These are phyloP conservation scores for Pelobates cultripes DNA, from an alignment of 2,797 vertebrate genomes.

Conservation along the genomic window DNA sequence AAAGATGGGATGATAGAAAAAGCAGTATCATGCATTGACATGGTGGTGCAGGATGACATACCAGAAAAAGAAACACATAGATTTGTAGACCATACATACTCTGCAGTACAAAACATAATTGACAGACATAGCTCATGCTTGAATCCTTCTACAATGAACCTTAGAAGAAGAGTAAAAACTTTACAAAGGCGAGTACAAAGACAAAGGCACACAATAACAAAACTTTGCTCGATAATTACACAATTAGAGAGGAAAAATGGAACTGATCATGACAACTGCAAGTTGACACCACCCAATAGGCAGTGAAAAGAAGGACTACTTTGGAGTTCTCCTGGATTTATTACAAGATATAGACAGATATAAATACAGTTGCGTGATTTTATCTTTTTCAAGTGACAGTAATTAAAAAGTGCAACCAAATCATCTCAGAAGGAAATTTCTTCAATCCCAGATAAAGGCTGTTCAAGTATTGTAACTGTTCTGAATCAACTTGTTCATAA, in stretches of 20 bases:
- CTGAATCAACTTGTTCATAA: too few relatives aligned
- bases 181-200: slow-evolving; percentile 44
- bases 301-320: not conserved
- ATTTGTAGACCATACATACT: slow-evolving; percentile 35
- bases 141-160: not conserved
- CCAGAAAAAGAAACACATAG: not conserved
- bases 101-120: not conserved
- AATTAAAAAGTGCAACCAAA: too few relatives aligned
- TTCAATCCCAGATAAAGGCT: too few relatives aligned
- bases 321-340: too few relatives aligned
- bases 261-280: not conserved
- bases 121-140: not conserved
- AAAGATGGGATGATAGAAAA: not conserved
- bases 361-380: too few relatives aligned
- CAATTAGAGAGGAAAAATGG: slow-evolving; percentile 18
- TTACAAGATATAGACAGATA: too few relatives aligned
- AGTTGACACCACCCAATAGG: not conserved
- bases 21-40: not conserved
- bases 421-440: too few relatives aligned
- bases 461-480: too few relatives aligned
- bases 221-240: slow-evolving; percentile 19
- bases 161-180: slow-evolving; percentile 34
- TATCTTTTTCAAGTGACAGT: too few relatives aligned
- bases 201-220: slow-evolving; percentile 40
- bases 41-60: not conserved